Base-by-base conservation (phyloP, 1,140 invertebrate species). In the Leguminivora glycinivorella region DNA sequence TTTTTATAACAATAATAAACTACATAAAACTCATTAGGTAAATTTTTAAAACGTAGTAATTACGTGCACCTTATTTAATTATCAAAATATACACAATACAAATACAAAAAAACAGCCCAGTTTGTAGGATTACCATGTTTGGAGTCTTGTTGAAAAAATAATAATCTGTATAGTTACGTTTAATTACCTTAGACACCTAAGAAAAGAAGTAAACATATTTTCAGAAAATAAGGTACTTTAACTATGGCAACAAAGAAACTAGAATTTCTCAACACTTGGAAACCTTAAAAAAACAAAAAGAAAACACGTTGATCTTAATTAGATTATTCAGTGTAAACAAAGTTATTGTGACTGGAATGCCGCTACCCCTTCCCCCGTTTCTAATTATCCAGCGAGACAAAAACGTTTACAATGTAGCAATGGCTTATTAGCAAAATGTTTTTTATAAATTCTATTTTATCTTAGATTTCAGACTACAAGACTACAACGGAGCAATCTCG, bases 381-480 rank as follows among this genome's bases (percentile, higher is more conserved):
- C 25, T 14, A 26, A 34, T 60, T 63, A 63, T 34, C 58, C n/a
- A 29, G 34, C 31, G 22, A 60, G 24, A 26, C 56, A 63, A 63
- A 63, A 34, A 26, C 24, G 25, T n/a, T 43, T n/a, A 43, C 31
- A 29, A 17, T 19, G 17, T 63, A 63, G 24, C 56, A 19, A n/a
- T 26, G 25, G 26, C 72, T 88, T 84, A 88, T 84, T 84, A 83
- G 72, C 34, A 43, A 75, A 80, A 82, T 85, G 75, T 84, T 87
- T 47, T 52, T 22, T 52, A 22, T 52, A 52, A n/a, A 22, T 52
- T n/a, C 7, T 22, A 22, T 52, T 52, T 52, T 52, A 22, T 52
- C 83, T 84, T 74, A 90, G 89, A 91, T 90, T 91, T 91, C 83
- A 89, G 89, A 72, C 79, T 91, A 85, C 87, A 91, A 85, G 88